Conservation (phyloP, 2,113 vertebrate genomes). For the Ammodytes dubius region DNA sequence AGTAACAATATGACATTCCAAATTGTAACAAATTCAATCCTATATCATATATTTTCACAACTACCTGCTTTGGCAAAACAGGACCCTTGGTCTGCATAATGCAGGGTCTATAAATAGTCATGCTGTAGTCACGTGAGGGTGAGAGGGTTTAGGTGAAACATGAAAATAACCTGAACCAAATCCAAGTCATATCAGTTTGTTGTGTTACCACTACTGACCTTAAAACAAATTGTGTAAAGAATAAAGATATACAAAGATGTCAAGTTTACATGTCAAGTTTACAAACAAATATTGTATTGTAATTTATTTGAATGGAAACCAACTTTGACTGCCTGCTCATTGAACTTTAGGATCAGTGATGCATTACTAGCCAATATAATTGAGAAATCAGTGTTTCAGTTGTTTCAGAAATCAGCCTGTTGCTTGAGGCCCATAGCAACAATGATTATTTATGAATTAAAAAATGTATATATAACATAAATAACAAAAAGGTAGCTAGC, state of each 20-base stretch:
- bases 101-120: slow-evolving; percentile 72
- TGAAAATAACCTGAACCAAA: slow-evolving; percentile 60
- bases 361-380: not conserved
- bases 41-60: not conserved
- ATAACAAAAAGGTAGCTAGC: not conserved
- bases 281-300: not conserved
- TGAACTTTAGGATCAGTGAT: not conserved
- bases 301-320: not conserved
- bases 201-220: slow-evolving; percentile 32
- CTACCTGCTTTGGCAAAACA: slow-evolving; percentile 44
- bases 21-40: not conserved
- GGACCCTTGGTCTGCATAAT: slow-evolving; percentile 36
- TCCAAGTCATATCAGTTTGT: slow-evolving; percentile 31
- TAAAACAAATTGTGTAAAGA: slow-evolving; percentile 22
- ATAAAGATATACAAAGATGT: not conserved
- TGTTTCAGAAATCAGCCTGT: not conserved
- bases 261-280: slow-evolving; percentile 40
- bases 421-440: slow-evolving; percentile 1
- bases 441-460: not conserved
- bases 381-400: not conserved
- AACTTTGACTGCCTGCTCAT: not conserved
- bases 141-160: slow-evolving; percentile 41
- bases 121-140: slow-evolving; percentile 60
- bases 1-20: not conserved
- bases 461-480: not conserved